phyloP scores from a whole-genome alignment of 2,797 vertebrate species.

The Scyliorhinus canicula region DNA sequence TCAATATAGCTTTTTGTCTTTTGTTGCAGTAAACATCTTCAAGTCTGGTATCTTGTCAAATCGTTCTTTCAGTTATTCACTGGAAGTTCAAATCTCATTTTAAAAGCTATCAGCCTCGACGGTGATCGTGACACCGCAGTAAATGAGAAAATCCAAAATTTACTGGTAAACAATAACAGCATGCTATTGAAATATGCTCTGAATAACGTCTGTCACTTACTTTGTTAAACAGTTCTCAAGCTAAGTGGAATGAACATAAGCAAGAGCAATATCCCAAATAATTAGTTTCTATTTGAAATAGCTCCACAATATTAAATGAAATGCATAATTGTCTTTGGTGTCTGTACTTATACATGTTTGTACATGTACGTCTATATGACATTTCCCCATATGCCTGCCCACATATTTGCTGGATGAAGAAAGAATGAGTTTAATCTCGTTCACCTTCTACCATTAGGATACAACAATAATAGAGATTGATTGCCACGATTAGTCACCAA shows the following conservation, averaged over 20 bases:
- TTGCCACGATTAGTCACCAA: constrained; percentile 16
- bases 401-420: background rate
- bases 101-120: background rate
- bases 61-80: background rate
- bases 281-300: background rate
- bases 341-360: background rate
- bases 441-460: background rate
- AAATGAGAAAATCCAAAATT: constrained; percentile 39
- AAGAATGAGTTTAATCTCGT: background rate
- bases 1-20: background rate
- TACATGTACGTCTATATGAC: background rate
- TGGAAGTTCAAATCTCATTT: background rate
- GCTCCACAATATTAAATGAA: background rate
- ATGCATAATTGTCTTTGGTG: background rate
- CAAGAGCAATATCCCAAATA: background rate
- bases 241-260: background rate
- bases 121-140: background rate
- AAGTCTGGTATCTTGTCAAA: background rate
- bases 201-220: background rate
- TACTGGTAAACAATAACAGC: constrained; percentile 38
- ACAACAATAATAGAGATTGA: background rate
- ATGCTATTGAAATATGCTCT: background rate
- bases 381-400: background rate
- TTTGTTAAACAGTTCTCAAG: background rate
- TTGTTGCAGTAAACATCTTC: background rate